Conservation (phyloP, 2,797 vertebrate species). For the Schizothorax lantsangensis region DNA sequence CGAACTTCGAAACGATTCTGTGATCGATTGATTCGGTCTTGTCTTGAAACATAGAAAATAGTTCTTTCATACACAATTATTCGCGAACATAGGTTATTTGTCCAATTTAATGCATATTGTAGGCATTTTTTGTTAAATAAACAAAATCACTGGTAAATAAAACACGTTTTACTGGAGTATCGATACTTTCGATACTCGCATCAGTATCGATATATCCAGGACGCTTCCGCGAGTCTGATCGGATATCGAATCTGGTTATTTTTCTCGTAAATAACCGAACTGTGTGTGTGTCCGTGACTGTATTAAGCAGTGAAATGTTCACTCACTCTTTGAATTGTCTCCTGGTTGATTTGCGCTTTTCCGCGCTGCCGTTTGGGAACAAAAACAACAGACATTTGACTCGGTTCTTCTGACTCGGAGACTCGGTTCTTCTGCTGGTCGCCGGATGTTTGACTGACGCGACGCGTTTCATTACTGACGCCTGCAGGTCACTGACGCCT, state of each 20-base stretch:
- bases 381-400: conserved; percentile 87
- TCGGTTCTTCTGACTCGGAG: no score
- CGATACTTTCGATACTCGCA: no score
- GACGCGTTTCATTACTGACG: conserved; percentile 5
- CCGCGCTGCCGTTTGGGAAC: conserved; percentile 89
- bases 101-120: no score
- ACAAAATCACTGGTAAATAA: no score
- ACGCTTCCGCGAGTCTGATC: background rate
- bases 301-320: background rate
- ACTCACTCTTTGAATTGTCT: conserved; percentile 89
- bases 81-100: no score
- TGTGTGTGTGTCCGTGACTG: background rate
- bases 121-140: no score
- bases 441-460: background rate
- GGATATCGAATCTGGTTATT: background rate
- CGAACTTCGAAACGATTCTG: no score
- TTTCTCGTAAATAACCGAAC: background rate
- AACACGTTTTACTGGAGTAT: no score
- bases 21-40: no score
- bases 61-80: no score
- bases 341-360: conserved; percentile 88
- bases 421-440: background rate
- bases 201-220: background rate
- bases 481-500: background rate
- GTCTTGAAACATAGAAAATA: no score